phyloP scores from a whole-genome alignment of 2,888 invertebrate species.

The Euproctis similis region DNA sequence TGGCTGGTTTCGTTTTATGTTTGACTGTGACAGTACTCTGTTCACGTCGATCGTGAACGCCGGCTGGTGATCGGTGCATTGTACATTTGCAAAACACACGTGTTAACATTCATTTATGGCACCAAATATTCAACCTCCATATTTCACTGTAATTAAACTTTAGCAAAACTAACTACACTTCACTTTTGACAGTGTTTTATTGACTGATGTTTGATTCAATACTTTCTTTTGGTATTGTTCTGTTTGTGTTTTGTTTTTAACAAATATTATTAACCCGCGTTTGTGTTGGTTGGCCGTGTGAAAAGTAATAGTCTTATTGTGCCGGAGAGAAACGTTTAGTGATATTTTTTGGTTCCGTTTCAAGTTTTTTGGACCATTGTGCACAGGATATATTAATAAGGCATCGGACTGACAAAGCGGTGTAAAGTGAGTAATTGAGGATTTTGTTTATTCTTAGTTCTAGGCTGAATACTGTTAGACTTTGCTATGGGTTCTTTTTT shows the following conservation, averaged over 20 bases:
- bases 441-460: no score
- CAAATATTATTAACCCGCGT: conserved; percentile 25
- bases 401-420: conserved; percentile 11
- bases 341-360: conserved; percentile 59
- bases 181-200: no score
- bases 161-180: conserved; percentile 34
- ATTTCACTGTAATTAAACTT: conserved; percentile 42
- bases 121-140: conserved; percentile 50
- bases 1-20: conserved; percentile 44
- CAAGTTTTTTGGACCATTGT: conserved; percentile 51
- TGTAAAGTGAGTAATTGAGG: conserved; percentile 18
- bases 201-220: no score
- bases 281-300: conserved; percentile 47
- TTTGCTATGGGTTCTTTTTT: no score
- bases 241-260: conserved; percentile 3
- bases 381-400: conserved; percentile 28
- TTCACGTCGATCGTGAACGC: conserved; percentile 48
- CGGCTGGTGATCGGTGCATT: conserved; percentile 41
- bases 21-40: conserved; percentile 54
- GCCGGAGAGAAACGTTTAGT: conserved; percentile 51
- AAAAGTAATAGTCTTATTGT: conserved; percentile 51
- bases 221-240: background rate
- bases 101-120: conserved; percentile 40
- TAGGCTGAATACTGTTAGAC: no score
- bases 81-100: conserved; percentile 37